Evolutionary conservation across 1,140 invertebrate species (phyloP), one percentile per base, ranked within the genome.

Genomic region (Notospermus geniculatus): DNA sequence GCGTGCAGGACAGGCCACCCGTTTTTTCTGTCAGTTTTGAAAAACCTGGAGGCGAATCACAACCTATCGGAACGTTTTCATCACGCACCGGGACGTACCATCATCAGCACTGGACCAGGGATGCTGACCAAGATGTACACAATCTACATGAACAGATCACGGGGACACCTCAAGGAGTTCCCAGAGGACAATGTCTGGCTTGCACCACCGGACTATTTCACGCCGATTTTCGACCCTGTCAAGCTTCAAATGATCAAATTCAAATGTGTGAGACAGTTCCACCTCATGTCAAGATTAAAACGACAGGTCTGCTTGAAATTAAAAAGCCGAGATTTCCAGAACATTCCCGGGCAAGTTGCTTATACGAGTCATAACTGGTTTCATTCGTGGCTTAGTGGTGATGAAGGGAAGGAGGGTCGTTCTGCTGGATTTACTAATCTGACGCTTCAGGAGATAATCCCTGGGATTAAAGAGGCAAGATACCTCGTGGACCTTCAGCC

Each of bases 311-410:
- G 60, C 27, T 28, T 45, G 22, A 43, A 57, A 27, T 57, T 36
- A 68, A 78, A 65, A 53, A 54, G 54, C 17, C n/a, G 45, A 5
- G 17, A 28, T 15, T 43, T 56, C 52, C 52, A 32, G 52, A 19
- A 32, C 7, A 19, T 28, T 7, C 17, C 32, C 2, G 32, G 22
- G 7, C 2, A 27, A 7, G 25, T 19, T n/a, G 15, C 55, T n/a
- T 57, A 39, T 36, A 57, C 28, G 4, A 39, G 36, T 19, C 55
- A 57, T 43, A 28, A 57, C 25, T 57, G 55, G 55, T 32, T 36
- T 19, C 55, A 57, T 27, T 32, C 55, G 25, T 57, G 55, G 55
- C 15, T 36, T 7, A 7, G 5, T 7, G 32, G 32, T 7, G 32
- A 36, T 4, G 32, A 36, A 36, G 32, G 32, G 15, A 36, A 36